Percentiles rank a stretch among this genome's conserved stretches.
phyloP scores from a whole-genome alignment of 2,888 invertebrate genomes.

The Orthosia cruda region DNA sequence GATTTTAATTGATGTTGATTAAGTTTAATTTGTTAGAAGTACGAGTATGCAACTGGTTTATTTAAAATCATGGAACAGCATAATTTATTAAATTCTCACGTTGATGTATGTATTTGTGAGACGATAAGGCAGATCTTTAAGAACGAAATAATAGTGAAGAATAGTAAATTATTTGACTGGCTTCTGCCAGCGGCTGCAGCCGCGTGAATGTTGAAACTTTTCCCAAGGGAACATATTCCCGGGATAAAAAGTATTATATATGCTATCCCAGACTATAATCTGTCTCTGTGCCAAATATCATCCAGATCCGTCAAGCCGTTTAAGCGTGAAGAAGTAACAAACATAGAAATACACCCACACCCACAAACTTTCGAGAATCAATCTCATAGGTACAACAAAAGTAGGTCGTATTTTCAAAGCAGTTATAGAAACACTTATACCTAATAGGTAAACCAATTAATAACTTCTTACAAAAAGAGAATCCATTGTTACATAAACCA shows the following conservation, averaged over 20 bases:
- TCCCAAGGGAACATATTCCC: no score
- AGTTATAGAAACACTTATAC: not conserved
- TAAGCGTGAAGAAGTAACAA: no score
- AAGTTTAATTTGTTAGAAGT: conserved; percentile 22
- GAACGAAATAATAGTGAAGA: not conserved
- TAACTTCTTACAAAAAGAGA: not conserved
- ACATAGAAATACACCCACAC: no score
- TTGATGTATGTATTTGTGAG: not conserved
- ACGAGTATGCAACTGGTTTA: conserved; percentile 36
- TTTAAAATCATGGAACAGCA: conserved; percentile 1
- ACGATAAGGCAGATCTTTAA: not conserved
- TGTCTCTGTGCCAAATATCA: no score
- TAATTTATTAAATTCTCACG: conserved; percentile 28
- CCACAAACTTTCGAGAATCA: no score
- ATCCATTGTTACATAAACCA: not conserved
- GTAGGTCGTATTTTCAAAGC: not conserved
- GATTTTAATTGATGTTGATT: conserved; percentile 39
- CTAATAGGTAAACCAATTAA: not conserved
- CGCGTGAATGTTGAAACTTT: no score
- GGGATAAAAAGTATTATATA: no score
- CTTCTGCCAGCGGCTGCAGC: no score
- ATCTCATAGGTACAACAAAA: no score
- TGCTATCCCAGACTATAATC: no score
- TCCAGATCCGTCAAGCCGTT: no score
- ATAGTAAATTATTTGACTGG: not conserved